Evolutionary conservation across 2,113 vertebrate species (phyloP).

Genomic region (Onychorhynchus coronatus): DNA sequence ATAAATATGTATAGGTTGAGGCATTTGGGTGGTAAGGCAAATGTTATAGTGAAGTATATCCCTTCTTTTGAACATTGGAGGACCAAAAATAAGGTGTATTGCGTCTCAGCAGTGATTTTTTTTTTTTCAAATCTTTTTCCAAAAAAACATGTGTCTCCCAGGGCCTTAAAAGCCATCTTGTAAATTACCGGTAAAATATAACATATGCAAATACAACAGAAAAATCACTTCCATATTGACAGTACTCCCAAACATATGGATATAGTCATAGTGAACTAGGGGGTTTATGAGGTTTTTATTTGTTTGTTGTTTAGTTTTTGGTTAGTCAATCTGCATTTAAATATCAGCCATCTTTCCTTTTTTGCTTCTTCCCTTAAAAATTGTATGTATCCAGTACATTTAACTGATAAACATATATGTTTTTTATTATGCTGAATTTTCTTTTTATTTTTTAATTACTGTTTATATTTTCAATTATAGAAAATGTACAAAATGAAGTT

Average conservation of each 20-base stretch:
- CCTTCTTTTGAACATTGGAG: constrained; percentile 82
- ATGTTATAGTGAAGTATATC: constrained; percentile 73
- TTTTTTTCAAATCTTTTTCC: constrained; percentile 68
- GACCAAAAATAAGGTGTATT: constrained; percentile 84
- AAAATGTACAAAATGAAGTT: constrained; percentile 84
- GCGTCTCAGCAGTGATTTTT: constrained; percentile 78
- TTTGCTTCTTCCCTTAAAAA: constrained; percentile 84
- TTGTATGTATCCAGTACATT: constrained; percentile 87
- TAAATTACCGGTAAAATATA: constrained; percentile 81
- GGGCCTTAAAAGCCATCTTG: constrained; percentile 84
- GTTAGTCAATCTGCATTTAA: constrained; percentile 84
- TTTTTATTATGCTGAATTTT: constrained; percentile 87
- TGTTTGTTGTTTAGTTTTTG: constrained; percentile 76
- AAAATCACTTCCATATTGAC: constrained; percentile 78
- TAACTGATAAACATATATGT: constrained; percentile 84
- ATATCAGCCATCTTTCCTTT: constrained; percentile 82
- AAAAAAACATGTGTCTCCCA: constrained; percentile 78
- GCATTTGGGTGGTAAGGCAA: constrained; percentile 80
- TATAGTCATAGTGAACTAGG: constrained; percentile 82
- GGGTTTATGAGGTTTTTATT: constrained; percentile 77
- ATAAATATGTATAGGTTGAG: constrained; percentile 76
- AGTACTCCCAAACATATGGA: constrained; percentile 76
- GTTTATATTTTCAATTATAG: constrained; percentile 87
- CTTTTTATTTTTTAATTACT: constrained; percentile 87
- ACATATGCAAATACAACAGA: constrained; percentile 79